phyloP scores from a whole-genome alignment of 2,888 invertebrate species.

The Neoitamus cyanurus region DNA sequence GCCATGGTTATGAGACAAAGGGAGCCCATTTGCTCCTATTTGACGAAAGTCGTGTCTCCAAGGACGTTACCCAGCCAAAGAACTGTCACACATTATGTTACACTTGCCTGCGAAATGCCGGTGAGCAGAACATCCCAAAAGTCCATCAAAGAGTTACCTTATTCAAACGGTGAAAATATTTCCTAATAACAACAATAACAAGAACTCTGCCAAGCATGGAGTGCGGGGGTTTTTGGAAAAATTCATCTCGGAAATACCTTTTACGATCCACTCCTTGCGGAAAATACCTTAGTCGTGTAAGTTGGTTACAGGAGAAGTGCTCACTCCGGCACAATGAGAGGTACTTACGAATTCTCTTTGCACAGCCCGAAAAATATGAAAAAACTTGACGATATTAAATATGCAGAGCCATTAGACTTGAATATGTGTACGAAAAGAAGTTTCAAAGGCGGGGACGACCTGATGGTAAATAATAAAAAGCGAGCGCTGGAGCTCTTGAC shows the following conservation, averaged over 20 bases:
- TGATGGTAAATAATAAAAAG: constrained; percentile 14
- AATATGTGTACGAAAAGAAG: constrained; percentile 24
- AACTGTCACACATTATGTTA: not conserved
- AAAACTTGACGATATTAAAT: constrained; percentile 30
- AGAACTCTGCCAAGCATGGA: not conserved
- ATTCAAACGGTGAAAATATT: not conserved
- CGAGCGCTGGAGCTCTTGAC: not conserved
- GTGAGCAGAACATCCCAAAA: not conserved
- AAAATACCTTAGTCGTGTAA: not conserved
- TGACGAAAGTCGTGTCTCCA: not conserved
- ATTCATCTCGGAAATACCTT: constrained; percentile 25
- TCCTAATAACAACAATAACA: constrained; percentile 15
- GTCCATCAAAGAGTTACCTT: not conserved
- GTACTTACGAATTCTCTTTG: constrained; percentile 42
- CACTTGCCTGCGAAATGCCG: not conserved
- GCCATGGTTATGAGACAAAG: not conserved
- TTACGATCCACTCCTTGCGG: not conserved
- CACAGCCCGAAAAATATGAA: not conserved
- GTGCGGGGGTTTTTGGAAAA: not conserved
- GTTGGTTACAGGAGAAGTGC: constrained; percentile 30
- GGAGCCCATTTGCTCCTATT: not conserved
- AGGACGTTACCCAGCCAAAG: not conserved
- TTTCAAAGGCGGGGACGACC: constrained; percentile 3
- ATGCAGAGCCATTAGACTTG: constrained; percentile 38
- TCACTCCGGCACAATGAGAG: constrained; percentile 30